A percentile compares a stretch with the other conserved stretches of the same genome.
phyloP scores from a whole-genome alignment of 2,797 vertebrate species.

The Rhadinocentrus ornatus region DNA sequence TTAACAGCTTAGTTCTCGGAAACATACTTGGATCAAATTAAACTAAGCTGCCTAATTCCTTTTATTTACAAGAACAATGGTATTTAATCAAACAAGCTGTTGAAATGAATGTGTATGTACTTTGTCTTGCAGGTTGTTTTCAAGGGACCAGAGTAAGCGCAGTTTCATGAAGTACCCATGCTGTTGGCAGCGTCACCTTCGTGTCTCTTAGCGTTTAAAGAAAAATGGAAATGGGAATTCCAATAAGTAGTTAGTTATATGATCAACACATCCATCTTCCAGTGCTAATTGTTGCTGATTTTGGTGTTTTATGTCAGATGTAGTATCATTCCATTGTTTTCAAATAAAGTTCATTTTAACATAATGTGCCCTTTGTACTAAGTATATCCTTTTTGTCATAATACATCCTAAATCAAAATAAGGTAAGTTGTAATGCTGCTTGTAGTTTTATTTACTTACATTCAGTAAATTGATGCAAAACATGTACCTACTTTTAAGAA shows the following conservation, averaged over 20 bases:
- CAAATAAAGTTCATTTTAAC: constrained; percentile 73
- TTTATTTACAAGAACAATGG: constrained; percentile 22
- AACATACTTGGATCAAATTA: constrained; percentile 22
- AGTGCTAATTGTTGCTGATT: constrained; percentile 21
- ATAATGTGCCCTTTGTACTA: background rate
- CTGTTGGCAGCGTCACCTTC: constrained; percentile 16
- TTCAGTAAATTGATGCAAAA: background rate
- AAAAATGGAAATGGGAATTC: constrained; percentile 51
- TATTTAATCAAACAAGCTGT: constrained; percentile 27
- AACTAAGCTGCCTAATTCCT: constrained; percentile 19
- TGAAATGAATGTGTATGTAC: constrained; percentile 28
- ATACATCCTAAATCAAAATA: background rate
- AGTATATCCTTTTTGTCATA: background rate
- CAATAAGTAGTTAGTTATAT: constrained; percentile 15
- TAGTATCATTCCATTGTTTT: constrained; percentile 73
- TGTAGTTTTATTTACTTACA: background rate
- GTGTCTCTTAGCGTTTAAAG: constrained; percentile 7
- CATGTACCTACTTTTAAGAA: background rate
- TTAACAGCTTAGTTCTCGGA: constrained; percentile 18
- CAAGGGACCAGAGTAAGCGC: constrained; percentile 66
- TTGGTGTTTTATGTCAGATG: constrained; percentile 27
- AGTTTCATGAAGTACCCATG: constrained; percentile 49
- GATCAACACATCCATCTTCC: constrained; percentile 17
- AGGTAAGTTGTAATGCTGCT: background rate
- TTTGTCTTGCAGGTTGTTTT: constrained; percentile 59